Evolutionary conservation across 2,888 invertebrate genomes (phyloP).

Genomic region (Cetonia aurata): DNA sequence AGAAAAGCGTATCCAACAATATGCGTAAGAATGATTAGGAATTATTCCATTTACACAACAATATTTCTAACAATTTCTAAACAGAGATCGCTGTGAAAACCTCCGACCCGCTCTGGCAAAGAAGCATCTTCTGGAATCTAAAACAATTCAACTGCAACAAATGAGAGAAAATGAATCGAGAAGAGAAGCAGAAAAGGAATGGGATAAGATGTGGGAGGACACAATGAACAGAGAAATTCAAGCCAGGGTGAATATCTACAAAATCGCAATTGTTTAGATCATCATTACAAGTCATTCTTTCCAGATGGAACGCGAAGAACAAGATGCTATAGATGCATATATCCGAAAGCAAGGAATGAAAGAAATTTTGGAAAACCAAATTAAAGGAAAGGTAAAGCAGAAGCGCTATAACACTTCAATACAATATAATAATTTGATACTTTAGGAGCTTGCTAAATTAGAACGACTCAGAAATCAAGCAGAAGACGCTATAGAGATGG

Average conservation of each 20-base stretch:
- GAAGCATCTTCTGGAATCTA: slow-evolving; percentile 68
- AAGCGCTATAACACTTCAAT: slow-evolving; percentile 4
- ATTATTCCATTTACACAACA: background rate
- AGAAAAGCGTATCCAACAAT: slow-evolving; percentile 66
- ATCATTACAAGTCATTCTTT: slow-evolving; percentile 12
- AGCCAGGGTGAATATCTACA: slow-evolving; percentile 60
- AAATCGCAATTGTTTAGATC: slow-evolving; percentile 1
- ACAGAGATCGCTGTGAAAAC: slow-evolving; percentile 64
- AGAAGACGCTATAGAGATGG: slow-evolving; percentile 59
- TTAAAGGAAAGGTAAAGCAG: slow-evolving; percentile 58
- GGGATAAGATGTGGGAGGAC: slow-evolving; percentile 74
- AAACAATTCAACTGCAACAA: slow-evolving; percentile 72
- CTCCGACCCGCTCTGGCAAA: slow-evolving; percentile 67
- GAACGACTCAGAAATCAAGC: slow-evolving; percentile 55
- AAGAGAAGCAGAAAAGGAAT: slow-evolving; percentile 69
- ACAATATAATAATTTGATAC: background rate
- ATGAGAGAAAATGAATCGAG: slow-evolving; percentile 72
- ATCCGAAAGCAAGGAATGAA: slow-evolving; percentile 65
- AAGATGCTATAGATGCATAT: slow-evolving; percentile 66
- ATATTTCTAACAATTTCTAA: slow-evolving; percentile 22
- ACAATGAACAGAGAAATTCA: slow-evolving; percentile 72
- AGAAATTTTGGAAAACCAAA: slow-evolving; percentile 60
- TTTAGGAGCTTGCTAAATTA: slow-evolving; percentile 54
- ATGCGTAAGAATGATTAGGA: slow-evolving; percentile 54
- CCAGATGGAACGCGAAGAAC: slow-evolving; percentile 70